These are phyloP conservation scores for Drosophila takahashii DNA, from an alignment of 1,140 invertebrate species.

Conservation along the genomic window DNA sequence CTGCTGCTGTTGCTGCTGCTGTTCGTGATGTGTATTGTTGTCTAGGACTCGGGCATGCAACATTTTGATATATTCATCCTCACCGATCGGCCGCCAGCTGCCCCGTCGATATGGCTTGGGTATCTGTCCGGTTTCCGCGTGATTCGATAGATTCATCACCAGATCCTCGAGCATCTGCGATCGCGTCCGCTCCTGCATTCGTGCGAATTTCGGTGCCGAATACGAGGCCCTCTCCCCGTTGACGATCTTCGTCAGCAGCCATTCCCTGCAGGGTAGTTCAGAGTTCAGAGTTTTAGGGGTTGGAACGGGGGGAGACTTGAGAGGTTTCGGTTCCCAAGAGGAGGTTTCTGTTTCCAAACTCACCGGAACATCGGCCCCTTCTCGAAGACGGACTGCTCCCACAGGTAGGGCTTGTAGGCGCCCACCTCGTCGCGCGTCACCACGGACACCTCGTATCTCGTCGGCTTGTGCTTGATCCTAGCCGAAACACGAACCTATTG, in stretches of 20 bases:
- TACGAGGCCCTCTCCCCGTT: conserved; percentile 98
- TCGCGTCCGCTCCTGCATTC: conserved; percentile 96
- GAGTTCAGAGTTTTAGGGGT: too few species aligned
- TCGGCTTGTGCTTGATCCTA: conserved; percentile 92
- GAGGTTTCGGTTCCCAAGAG: too few species aligned
- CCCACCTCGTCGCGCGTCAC: conserved; percentile 98
- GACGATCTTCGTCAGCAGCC: conserved; percentile 98
- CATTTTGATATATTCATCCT: conserved; percentile 84
- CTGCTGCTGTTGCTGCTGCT: conserved; percentile 36
- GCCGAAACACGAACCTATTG: conserved; percentile 91
- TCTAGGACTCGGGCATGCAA: conserved; percentile 83
- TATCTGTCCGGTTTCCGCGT: conserved; percentile 97
- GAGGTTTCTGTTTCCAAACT: conserved; percentile 1
- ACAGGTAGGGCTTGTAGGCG: conserved; percentile 97
- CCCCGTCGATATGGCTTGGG: conserved; percentile 96
- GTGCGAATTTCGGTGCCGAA: conserved; percentile 97
- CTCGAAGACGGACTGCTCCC: conserved; percentile 96
- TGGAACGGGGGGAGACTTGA: too few species aligned
- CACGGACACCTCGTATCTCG: conserved; percentile 95
- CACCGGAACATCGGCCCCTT: conserved; percentile 93
- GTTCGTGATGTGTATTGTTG: conserved; percentile 54
- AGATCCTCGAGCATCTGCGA: conserved; percentile 97
- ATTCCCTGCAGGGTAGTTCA: conserved; percentile 88
- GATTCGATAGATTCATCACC: conserved; percentile 96
- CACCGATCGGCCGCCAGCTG: conserved; percentile 95